Base-by-base conservation (phyloP, 2,113 vertebrate species). In the Lepisosteus osseus region DNA sequence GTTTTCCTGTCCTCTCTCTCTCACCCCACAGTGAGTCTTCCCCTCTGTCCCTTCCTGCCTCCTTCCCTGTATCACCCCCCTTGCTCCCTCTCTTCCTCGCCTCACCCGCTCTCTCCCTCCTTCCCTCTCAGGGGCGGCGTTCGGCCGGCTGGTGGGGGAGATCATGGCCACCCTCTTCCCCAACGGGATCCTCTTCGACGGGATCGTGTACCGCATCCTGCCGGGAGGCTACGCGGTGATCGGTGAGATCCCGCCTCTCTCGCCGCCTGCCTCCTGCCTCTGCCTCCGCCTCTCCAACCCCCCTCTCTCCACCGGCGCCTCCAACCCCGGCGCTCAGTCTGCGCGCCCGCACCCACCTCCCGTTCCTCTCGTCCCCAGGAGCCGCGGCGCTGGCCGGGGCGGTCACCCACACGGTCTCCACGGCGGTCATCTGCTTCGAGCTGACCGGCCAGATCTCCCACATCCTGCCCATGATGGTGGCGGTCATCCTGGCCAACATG, bases 401-500 rank as follows among this genome's bases (percentile, higher is more conserved):
- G 0, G 96, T 98, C 75, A 98, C 96, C 68, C 97, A 99, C 82
- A 98, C 97, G 0, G 96, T 99, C 56, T 99, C 97, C 81, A 98
- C 97, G 0, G 97, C 96, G 0, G 96, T 98, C 51, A 99, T 99
- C 83, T 99, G 97, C 90, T 99, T 99, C 0, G 97, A 98, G 84
- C 83, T 99, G 78, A 99, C 96, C 0, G 97, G 97, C 63, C 96
- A 99, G 84, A 98, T 99, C 74, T 95, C 96, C 7, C 96, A 99
- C 88, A 97, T 99, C 82, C 87, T 99, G 17, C 97, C 97, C 72
- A 98, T 99, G 97, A 98, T 99, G 94, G 96, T 98, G 84, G 95
- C 97, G 0, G 97, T 99, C 79, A 99, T 99, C 76, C 90, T 99
- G 55, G 97, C 97, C 79, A 99, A 99, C 86, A 98, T 98, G 95